A percentile compares a stretch with the other conserved stretches of the same genome.
Evolutionary conservation across 2,888 invertebrate species (phyloP).

Genomic region (Erannis defoliaria): DNA sequence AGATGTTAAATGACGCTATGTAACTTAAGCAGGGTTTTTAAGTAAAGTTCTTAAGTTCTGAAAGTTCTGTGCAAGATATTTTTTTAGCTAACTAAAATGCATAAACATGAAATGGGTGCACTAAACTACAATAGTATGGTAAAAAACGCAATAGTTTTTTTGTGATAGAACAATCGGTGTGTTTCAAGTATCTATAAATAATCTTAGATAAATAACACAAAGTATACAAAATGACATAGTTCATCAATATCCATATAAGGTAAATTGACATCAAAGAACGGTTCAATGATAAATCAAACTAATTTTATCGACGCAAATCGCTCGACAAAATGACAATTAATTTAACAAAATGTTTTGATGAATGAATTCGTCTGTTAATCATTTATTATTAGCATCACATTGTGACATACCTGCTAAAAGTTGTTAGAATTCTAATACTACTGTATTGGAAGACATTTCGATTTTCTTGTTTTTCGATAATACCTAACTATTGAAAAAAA

Average conservation of each 20-base stretch:
- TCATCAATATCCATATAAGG: background rate
- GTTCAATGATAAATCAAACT: background rate
- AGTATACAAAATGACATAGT: slow-evolving; percentile 7
- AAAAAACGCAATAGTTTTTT: background rate
- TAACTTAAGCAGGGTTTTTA: no score
- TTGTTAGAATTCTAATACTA: slow-evolving; percentile 8
- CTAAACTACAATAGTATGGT: background rate
- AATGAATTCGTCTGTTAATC: background rate
- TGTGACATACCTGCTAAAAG: background rate
- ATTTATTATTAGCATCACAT: background rate
- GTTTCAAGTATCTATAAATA: slow-evolving; percentile 12
- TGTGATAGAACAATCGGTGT: slow-evolving; percentile 5
- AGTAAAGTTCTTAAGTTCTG: no score
- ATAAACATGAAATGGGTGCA: no score
- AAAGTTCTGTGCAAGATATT: no score
- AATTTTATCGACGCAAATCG: background rate
- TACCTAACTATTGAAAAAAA: background rate
- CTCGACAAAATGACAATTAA: background rate
- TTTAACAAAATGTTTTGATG: background rate
- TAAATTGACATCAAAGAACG: background rate
- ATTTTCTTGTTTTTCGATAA: slow-evolving; percentile 64
- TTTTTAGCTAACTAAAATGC: no score
- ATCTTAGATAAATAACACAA: slow-evolving; percentile 28
- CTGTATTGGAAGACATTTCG: slow-evolving; percentile 72
- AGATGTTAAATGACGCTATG: no score